Evolutionary conservation across 2,888 invertebrate species (phyloP).

Genomic region (Melinaea menophilus): DNA sequence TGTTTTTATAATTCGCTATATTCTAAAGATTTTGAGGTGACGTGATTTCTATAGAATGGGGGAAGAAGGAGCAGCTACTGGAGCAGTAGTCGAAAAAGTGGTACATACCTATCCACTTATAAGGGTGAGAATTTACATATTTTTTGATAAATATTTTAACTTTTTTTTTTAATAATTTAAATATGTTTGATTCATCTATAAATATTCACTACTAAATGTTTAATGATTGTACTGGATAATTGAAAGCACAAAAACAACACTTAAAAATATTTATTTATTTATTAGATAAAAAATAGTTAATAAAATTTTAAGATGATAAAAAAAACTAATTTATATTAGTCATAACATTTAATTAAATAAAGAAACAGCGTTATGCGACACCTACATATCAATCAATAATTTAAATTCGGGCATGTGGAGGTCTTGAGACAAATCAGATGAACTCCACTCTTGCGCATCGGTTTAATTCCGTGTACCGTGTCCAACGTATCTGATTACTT

Average conservation of each 20-base stretch:
- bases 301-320: too few species aligned
- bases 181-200: too few species aligned
- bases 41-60: conserved; percentile 47
- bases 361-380: background rate
- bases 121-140: conserved; percentile 77
- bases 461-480: conserved; percentile 44
- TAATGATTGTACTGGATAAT: too few species aligned
- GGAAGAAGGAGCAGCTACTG: conserved; percentile 53
- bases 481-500: conserved; percentile 47
- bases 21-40: conserved; percentile 22
- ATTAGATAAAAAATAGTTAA: too few species aligned
- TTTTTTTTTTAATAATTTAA: too few species aligned
- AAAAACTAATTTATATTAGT: too few species aligned
- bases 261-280: too few species aligned
- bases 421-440: conserved; percentile 30
- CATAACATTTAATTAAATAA: too few species aligned
- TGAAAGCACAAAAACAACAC: too few species aligned
- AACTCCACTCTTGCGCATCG: conserved; percentile 38
- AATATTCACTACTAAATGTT: too few species aligned
- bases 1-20: conserved; percentile 28
- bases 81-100: conserved; percentile 80
- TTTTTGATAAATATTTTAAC: too few species aligned
- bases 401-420: conserved; percentile 23
- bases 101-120: conserved; percentile 90
- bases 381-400: conserved; percentile 6